phyloP scores from a whole-genome alignment of 2,797 vertebrate genomes.

The Rhinogobio ventralis region DNA sequence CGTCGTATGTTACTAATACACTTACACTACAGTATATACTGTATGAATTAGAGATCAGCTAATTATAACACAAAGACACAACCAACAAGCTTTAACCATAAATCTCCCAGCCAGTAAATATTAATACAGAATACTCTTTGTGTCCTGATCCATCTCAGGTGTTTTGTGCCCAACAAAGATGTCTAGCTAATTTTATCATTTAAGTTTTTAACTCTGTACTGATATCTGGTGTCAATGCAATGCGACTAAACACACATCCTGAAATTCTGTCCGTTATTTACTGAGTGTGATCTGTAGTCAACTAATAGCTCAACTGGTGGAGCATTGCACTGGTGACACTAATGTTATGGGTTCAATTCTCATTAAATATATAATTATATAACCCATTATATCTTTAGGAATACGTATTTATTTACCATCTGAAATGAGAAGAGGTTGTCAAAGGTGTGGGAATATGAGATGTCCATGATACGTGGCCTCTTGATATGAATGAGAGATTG shows the following conservation, averaged over 20 bases:
- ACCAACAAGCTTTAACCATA: neutral
- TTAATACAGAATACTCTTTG: neutral
- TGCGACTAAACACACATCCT: neutral
- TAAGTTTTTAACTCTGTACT: neutral
- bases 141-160: neutral
- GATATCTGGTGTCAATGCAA: neutral
- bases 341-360: neutral
- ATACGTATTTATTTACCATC: slow-evolving; percentile 17
- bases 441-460: slow-evolving; percentile 2
- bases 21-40: neutral
- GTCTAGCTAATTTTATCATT: slow-evolving; percentile 1
- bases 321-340: neutral
- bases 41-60: neutral
- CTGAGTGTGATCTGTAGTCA: slow-evolving; percentile 4
- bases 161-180: neutral
- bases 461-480: neutral
- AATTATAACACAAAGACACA: neutral
- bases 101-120: neutral
- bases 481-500: slow-evolving; percentile 39
- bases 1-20: neutral
- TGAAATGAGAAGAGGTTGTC: slow-evolving; percentile 6
- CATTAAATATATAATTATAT: neutral
- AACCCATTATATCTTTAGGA: neutral
- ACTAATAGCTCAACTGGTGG: neutral
- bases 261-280: slow-evolving; percentile 1